Conservation (phyloP, 2,113 vertebrate genomes). For the Thamnophis sirtalis region DNA sequence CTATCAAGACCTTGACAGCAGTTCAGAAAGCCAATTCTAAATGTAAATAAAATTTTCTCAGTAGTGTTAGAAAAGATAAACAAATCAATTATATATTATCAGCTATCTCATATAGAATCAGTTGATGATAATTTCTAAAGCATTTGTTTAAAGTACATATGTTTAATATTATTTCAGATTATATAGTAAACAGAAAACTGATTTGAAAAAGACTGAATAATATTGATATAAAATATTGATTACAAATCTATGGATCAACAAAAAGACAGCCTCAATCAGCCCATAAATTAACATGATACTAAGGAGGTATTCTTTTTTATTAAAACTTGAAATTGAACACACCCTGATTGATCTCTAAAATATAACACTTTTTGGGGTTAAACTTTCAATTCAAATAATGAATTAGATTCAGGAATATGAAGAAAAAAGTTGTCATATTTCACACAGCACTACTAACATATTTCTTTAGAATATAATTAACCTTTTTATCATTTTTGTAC, state of each 20-base stretch:
- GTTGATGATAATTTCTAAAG: neutral
- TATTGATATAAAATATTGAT: neutral
- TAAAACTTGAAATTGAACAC: neutral
- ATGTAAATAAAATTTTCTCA: neutral
- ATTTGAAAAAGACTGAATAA: neutral
- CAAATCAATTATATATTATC: neutral
- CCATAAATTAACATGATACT: neutral
- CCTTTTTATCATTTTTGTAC: neutral
- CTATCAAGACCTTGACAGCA: neutral
- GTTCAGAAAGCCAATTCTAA: neutral
- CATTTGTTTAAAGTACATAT: neutral
- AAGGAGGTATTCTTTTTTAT: neutral
- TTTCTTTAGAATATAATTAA: neutral
- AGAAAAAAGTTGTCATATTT: neutral
- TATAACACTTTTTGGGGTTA: neutral
- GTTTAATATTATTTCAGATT: neutral
- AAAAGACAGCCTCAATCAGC: neutral
- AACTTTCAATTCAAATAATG: neutral
- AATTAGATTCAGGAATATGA: neutral
- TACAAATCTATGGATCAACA: neutral
- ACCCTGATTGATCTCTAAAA: neutral
- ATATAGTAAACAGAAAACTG: neutral
- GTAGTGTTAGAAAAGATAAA: neutral
- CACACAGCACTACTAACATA: neutral
- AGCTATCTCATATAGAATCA: neutral